These are phyloP conservation scores for Leptura quadrifasciata DNA, from an alignment of 2,888 invertebrate genomes.

Conservation along the genomic window DNA sequence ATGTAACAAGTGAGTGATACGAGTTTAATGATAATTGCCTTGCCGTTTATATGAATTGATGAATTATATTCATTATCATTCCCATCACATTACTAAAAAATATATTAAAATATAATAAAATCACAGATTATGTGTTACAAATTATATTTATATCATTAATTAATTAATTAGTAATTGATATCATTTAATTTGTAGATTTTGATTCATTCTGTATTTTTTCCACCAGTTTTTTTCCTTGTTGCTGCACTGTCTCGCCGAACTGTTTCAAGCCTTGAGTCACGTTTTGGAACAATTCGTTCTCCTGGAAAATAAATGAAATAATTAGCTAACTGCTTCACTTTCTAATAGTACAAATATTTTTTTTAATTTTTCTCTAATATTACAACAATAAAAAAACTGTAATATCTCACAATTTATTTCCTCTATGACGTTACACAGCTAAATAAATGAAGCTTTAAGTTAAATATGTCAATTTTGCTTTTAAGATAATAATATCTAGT, in stretches of 20 bases:
- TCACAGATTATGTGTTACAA: neutral
- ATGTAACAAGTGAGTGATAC: no score
- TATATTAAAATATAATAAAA: neutral
- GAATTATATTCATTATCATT: neutral
- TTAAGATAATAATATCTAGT: no score
- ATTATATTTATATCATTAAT: slow-evolving; percentile 7
- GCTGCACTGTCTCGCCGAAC: slow-evolving; percentile 61
- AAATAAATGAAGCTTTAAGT: no score
- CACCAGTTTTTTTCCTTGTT: slow-evolving; percentile 58
- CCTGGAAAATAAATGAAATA: slow-evolving; percentile 53
- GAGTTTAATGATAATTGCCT: no score
- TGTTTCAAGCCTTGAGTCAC: slow-evolving; percentile 52
- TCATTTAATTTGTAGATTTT: neutral
- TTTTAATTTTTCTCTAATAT: no score
- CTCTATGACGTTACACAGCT: no score
- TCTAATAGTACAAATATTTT: no score
- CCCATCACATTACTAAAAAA: neutral
- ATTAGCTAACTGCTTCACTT: no score
- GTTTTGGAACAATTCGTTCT: slow-evolving; percentile 62
- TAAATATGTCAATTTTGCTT: no score
- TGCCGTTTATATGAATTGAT: no score
- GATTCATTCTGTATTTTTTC: slow-evolving; percentile 56
- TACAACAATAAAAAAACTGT: no score
- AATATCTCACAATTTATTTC: no score
- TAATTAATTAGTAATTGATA: neutral